A percentile compares a stretch with the other conserved stretches of the same genome.
Evolutionary conservation across 35 echinoderm and acorn worm genomes (phyloP).

Genomic region (Lytechinus pictus): DNA sequence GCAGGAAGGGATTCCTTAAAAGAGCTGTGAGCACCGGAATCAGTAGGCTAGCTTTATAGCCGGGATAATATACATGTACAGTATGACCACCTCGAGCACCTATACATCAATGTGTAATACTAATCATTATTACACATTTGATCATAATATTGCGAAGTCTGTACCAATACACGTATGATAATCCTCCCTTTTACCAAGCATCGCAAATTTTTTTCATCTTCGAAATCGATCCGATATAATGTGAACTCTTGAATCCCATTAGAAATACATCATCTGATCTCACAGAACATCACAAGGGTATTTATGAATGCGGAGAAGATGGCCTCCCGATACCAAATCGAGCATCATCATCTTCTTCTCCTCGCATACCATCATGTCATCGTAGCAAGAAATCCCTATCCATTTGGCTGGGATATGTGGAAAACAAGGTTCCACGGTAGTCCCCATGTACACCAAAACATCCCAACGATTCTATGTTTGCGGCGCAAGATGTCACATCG

Average conservation of each 20-base stretch:
- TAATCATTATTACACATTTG: not conserved
- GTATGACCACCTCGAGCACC: no score
- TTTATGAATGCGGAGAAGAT: not conserved
- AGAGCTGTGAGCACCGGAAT: no score
- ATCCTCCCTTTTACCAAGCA: not conserved
- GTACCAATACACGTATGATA: not conserved
- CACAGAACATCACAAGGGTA: not conserved
- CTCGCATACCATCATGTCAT: not conserved
- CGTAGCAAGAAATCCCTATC: not conserved
- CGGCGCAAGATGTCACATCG: not conserved
- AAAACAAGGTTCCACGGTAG: not conserved
- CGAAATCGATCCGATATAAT: not conserved
- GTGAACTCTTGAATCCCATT: slow-evolving; percentile 10
- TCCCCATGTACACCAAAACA: not conserved
- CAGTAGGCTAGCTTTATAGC: no score
- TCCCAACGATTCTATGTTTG: not conserved
- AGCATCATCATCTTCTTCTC: not conserved
- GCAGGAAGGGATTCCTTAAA: no score
- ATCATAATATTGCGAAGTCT: not conserved
- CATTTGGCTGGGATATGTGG: not conserved
- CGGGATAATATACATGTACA: no score
- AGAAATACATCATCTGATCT: not conserved
- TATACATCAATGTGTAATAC: no score
- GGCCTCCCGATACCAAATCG: not conserved
- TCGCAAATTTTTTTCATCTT: not conserved